Evolutionary conservation across 2,888 invertebrate genomes (phyloP), one percentile per base, ranked within the genome.

Genomic region (Sinhomidia bicolor): DNA sequence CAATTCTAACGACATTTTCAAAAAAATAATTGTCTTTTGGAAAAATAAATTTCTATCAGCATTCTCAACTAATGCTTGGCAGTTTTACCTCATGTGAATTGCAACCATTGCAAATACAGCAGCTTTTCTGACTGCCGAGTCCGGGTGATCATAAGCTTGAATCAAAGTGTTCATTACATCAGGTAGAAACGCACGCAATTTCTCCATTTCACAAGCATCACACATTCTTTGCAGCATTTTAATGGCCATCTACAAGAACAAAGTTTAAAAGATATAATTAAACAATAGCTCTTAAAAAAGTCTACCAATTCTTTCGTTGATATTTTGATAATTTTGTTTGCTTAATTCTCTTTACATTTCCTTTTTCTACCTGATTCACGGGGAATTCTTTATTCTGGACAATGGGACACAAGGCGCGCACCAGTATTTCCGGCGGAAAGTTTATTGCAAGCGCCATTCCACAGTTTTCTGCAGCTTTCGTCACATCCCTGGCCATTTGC

Each of bases 71-170:
- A 9, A 20, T 76, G 26, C 17, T 51, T 20, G n/a, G 44, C 23
- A 9, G 41, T 7, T 20, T 41, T 81, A 92, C 92, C 96, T 96
- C 93, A 97, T 95, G 93, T 99, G 97, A 92, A 99, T 95, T 71
- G 98, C 97, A 4, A 99, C 99, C 96, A 99, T 98, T 93, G 99
- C 99, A 94, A 99, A 99, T 20, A 99, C 98, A 12, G 98, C 97
- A 92, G 98, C 98, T 94, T 99, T 99, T 76, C 99, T 95, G 32
- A 99, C 98, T 91, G 97, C 96, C 83, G 98, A 98, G 94, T 98
- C 98, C 84, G 95, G 95, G 93, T 98, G 97, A 93, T 99, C 98
- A 84, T 98, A 98, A 90, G 98, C 96, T 96, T 98, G 90, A 71
- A 92, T 91, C 26, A 92, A 62, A 0, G 91, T 91, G 29, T 83